A percentile compares a stretch with the other conserved stretches of the same genome.
These are phyloP conservation scores for Magallana gigas DNA, from an alignment of 1,140 invertebrate species.

Conservation along the genomic window DNA sequence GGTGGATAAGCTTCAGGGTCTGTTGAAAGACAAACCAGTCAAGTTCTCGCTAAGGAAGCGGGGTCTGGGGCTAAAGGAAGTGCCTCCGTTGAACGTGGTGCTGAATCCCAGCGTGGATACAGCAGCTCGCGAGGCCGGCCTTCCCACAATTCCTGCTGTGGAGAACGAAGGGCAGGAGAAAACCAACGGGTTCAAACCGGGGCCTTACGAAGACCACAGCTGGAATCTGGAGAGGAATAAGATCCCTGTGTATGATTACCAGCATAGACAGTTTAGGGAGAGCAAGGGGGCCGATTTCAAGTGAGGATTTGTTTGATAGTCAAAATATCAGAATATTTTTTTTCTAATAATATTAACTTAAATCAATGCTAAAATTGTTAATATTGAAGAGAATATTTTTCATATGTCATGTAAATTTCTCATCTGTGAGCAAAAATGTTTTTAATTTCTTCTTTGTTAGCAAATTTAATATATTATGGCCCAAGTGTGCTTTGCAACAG, in stretches of 20 bases:
- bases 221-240: constrained; percentile 73
- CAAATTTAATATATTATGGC: no score
- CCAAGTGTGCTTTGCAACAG: no score
- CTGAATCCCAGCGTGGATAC: constrained; percentile 75
- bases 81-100: constrained; percentile 75
- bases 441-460: no score
- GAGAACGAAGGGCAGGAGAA: constrained; percentile 61
- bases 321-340: not conserved
- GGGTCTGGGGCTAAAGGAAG: constrained; percentile 64
- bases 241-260: constrained; percentile 74
- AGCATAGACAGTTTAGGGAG: constrained; percentile 69
- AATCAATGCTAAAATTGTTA: no score
- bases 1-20: constrained; percentile 72
- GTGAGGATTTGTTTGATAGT: constrained; percentile 65
- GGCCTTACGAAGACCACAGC: constrained; percentile 68
- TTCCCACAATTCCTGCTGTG: constrained; percentile 59
- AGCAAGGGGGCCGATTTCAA: constrained; percentile 76
- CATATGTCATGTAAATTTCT: no score
- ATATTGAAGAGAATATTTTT: no score
- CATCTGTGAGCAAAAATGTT: no score
- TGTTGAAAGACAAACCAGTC: constrained; percentile 76
- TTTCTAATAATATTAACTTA: no score
- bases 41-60: constrained; percentile 64
- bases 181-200: constrained; percentile 75
- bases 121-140: constrained; percentile 61